Conservation (phyloP, 2,888 invertebrate genomes). For the Drosophila conformis region DNA sequence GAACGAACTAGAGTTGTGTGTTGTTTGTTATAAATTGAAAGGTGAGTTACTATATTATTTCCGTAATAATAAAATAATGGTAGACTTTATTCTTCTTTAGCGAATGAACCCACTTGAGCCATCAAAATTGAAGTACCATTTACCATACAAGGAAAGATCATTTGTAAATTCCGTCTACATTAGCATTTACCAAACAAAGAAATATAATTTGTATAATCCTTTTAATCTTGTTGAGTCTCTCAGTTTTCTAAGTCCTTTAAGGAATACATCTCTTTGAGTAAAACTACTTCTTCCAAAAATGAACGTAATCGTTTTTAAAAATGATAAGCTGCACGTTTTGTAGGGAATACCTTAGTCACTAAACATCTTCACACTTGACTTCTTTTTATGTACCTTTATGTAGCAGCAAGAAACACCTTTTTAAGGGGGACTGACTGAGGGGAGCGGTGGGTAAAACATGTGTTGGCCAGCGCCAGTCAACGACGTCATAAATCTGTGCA, state of each 20-base stretch:
- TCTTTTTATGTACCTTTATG: conserved; percentile 3
- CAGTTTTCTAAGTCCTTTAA: too few relatives aligned
- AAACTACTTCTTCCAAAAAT: too few relatives aligned
- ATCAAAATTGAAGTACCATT: too few relatives aligned
- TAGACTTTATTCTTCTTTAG: neutral
- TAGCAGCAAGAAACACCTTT: neutral
- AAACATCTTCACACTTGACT: too few relatives aligned
- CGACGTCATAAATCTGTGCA: conserved; percentile 71
- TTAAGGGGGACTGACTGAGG: neutral
- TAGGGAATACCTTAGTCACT: conserved; percentile 8
- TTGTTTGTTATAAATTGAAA: neutral
- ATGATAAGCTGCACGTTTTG: neutral
- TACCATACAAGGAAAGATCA: too few relatives aligned
- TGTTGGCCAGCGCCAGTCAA: conserved; percentile 58
- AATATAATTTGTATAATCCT: too few relatives aligned
- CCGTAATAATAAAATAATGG: neutral
- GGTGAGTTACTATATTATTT: neutral
- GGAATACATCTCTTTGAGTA: too few relatives aligned
- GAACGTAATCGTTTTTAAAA: neutral
- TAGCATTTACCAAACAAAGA: too few relatives aligned
- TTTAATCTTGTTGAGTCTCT: too few relatives aligned
- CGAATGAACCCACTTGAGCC: too few relatives aligned
- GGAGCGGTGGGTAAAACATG: conserved; percentile 45
- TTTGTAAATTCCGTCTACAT: too few relatives aligned
- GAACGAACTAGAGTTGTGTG: neutral